phyloP scores from a whole-genome alignment of 2,797 vertebrate genomes.

The Chelon auratus region DNA sequence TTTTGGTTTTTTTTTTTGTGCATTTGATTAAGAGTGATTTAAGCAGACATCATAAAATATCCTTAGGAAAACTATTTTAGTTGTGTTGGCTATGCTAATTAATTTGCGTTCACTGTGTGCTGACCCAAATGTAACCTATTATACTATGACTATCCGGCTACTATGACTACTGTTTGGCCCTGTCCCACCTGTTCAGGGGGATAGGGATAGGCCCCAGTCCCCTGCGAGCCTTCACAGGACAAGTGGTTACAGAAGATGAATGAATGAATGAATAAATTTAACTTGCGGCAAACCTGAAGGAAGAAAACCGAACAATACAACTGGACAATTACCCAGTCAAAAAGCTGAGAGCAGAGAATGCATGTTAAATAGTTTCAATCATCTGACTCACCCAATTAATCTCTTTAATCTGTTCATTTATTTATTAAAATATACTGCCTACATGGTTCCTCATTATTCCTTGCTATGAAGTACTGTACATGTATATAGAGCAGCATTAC shows the following conservation, averaged over 20 bases:
- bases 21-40: neutral
- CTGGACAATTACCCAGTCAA: neutral
- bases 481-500: constrained; percentile 5
- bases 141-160: neutral
- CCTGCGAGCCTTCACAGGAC: too few species aligned
- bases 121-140: too few species aligned
- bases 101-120: neutral
- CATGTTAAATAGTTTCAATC: neutral
- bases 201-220: too few species aligned
- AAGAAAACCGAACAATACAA: neutral
- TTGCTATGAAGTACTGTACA: neutral
- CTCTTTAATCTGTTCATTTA: neutral
- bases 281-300: neutral
- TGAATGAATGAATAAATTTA: too few species aligned
- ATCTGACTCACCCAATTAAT: neutral
- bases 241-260: too few species aligned
- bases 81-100: neutral
- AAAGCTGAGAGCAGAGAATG: neutral
- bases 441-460: neutral
- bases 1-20: neutral
- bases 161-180: too few species aligned
- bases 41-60: neutral
- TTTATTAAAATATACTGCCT: neutral
- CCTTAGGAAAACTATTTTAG: neutral
- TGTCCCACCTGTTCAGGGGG: too few species aligned